A percentile compares a stretch with the other conserved stretches of the same genome.
phyloP scores from a whole-genome alignment of 2,888 invertebrate species.

The Polydrusus tereticollis region DNA sequence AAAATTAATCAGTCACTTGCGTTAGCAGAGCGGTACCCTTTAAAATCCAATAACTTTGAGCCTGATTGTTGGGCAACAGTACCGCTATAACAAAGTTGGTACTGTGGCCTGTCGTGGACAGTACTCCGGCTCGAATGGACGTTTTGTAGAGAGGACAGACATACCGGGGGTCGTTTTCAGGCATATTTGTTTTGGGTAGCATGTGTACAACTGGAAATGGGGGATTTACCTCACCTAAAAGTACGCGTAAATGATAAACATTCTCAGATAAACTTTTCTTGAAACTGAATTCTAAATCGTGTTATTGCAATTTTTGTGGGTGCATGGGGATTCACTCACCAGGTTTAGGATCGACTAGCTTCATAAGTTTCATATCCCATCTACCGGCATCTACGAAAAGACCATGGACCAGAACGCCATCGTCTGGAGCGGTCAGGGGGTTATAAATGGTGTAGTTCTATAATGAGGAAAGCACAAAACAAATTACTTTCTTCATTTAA shows the following conservation, averaged over 20 bases:
- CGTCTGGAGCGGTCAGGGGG: conserved; percentile 71
- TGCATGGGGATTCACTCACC: conserved; percentile 66
- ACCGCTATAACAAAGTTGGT: conserved; percentile 92
- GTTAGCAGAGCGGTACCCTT: conserved; percentile 90
- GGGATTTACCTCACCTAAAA: conserved; percentile 80
- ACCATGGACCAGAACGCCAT: conserved; percentile 83
- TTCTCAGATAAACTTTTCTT: neutral
- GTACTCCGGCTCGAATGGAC: conserved; percentile 84
- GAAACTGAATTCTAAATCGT: no score
- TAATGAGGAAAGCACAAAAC: conserved; percentile 16
- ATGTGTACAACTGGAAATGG: conserved; percentile 78
- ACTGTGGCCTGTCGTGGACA: conserved; percentile 94
- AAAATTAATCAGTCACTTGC: conserved; percentile 78
- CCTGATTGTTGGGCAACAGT: conserved; percentile 74
- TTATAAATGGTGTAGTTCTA: conserved; percentile 70
- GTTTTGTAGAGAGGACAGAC: conserved; percentile 90
- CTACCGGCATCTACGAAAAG: conserved; percentile 90
- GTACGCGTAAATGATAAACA: neutral
- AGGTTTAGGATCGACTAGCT: conserved; percentile 83
- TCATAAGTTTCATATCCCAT: conserved; percentile 78
- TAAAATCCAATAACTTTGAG: conserved; percentile 87
- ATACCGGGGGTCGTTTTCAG: conserved; percentile 75
- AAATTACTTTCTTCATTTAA: neutral
- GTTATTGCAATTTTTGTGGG: no score
- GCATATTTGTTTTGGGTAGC: conserved; percentile 75